phyloP scores from a whole-genome alignment of 2,888 invertebrate genomes.

The Brachyptera risi region DNA sequence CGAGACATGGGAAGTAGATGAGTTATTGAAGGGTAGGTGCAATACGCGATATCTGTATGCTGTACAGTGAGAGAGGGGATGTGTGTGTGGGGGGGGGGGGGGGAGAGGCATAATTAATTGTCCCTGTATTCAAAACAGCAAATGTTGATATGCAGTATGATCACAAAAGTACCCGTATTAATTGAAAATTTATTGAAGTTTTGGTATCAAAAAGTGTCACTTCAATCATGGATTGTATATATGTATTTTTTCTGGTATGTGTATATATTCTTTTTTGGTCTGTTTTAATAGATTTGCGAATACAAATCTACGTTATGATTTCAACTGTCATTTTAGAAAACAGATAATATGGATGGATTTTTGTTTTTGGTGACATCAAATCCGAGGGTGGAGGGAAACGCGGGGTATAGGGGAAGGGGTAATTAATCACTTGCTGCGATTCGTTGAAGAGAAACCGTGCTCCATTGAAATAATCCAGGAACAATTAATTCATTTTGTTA shows the following conservation, averaged over 20 bases:
- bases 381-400: no score
- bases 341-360: constrained; percentile 13
- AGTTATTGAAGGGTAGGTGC: constrained; percentile 31
- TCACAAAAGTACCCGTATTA: constrained; percentile 31
- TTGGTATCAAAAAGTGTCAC: constrained; percentile 33
- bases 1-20: no score
- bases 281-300: no score
- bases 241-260: not conserved
- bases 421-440: constrained; percentile 9
- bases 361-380: constrained; percentile 14
- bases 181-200: constrained; percentile 34
- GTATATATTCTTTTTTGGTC: constrained; percentile 10
- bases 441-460: not conserved
- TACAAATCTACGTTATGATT: no score
- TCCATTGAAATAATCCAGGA: no score
- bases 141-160: no score
- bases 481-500: no score
- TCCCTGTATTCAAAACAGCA: constrained; percentile 1
- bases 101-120: not conserved
- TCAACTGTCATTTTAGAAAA: not conserved
- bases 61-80: not conserved
- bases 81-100: not conserved
- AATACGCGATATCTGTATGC: not conserved
- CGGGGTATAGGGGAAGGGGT: not conserved
- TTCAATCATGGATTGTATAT: constrained; percentile 24